phyloP scores from a whole-genome alignment of 2,113 vertebrate species.

The Cephalopterus ornatus region DNA sequence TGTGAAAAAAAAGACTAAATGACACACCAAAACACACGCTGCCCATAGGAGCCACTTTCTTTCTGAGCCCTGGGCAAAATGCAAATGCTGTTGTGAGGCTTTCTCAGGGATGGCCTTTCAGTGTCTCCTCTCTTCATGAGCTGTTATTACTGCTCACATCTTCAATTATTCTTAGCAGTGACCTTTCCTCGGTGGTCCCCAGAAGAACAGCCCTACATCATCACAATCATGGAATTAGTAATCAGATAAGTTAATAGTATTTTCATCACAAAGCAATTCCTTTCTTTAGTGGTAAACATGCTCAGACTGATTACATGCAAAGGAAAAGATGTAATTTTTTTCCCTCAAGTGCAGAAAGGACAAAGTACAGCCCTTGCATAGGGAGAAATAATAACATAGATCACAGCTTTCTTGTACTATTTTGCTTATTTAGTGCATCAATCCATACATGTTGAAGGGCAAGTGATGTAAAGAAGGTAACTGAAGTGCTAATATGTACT shows the following conservation, averaged over 20 bases:
- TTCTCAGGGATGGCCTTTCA: not conserved
- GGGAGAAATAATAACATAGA: not conserved
- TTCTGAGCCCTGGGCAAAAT: not conserved
- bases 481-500: not conserved
- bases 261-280: not conserved
- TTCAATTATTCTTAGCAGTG: slow-evolving; percentile 8
- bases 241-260: not conserved
- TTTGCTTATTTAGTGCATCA: not conserved
- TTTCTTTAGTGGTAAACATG: not conserved
- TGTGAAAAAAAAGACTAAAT: not conserved
- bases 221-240: not conserved
- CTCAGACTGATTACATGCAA: not conserved
- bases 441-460: not conserved
- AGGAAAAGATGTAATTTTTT: not conserved
- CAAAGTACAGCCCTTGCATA: not conserved
- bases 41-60: not conserved
- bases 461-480: not conserved
- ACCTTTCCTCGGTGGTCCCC: not conserved
- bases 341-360: not conserved
- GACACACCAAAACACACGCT: not conserved
- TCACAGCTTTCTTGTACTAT: not conserved
- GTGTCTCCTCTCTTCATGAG: not conserved
- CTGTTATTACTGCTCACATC: not conserved
- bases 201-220: not conserved
- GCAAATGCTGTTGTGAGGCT: not conserved